These are phyloP conservation scores for Sanderia malayensis DNA, from an alignment of 30 jellyfish, hydroid and myxozoan species.

Conservation along the genomic window DNA sequence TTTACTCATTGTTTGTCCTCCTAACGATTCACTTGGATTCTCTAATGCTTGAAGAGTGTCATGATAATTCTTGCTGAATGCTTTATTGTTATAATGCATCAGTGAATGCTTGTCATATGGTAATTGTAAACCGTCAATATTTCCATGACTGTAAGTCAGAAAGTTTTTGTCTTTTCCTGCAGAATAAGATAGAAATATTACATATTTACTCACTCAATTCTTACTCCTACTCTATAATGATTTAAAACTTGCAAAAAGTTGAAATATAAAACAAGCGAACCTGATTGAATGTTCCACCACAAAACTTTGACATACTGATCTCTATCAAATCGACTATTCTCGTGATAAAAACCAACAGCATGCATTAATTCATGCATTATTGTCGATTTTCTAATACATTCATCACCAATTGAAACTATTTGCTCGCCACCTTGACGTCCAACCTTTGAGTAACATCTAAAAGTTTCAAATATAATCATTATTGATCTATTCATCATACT, in stretches of 20 bases:
- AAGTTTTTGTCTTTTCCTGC: constrained; percentile 90
- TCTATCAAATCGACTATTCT: constrained; percentile 86
- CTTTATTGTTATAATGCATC: constrained; percentile 84
- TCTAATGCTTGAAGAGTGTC: constrained; percentile 78
- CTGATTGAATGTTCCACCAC: constrained; percentile 97
- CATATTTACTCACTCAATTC: too few relatives aligned
- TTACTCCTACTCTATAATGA: too few relatives aligned
- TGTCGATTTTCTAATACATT: constrained; percentile 47
- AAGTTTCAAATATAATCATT: too few relatives aligned
- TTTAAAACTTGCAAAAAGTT: too few relatives aligned
- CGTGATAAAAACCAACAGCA: constrained; percentile 91
- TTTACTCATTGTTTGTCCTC: constrained; percentile 61
- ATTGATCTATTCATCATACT: too few relatives aligned
- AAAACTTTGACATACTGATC: constrained; percentile 76
- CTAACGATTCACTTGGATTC: constrained; percentile 72
- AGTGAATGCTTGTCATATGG: constrained; percentile 85
- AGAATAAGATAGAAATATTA: too few relatives aligned
- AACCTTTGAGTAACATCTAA: constrained; percentile 86
- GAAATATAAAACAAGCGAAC: too few relatives aligned
- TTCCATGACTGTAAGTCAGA: constrained; percentile 79
- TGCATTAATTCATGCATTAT: constrained; percentile 95
- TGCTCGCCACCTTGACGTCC: constrained; percentile 99
- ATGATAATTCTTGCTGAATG: constrained; percentile 69
- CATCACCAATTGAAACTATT: constrained; percentile 78
- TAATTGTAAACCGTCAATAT: constrained; percentile 68